A percentile compares a stretch with the other conserved stretches of the same genome.
These are phyloP conservation scores for Brachypodius melanocephalos DNA, from an alignment of 2,113 vertebrate genomes.

Conservation along the genomic window DNA sequence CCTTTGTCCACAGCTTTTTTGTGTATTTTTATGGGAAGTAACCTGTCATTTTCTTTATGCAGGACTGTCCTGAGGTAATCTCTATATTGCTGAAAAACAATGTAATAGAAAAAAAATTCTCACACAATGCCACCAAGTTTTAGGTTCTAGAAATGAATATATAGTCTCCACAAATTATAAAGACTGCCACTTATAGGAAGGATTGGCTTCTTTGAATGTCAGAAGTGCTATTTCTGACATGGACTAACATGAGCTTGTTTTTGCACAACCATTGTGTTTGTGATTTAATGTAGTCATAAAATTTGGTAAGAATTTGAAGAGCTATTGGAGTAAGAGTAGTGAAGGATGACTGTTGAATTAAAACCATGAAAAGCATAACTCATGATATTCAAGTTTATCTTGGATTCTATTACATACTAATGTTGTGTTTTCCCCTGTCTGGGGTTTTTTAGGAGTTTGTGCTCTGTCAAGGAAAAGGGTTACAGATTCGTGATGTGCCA, in stretches of 20 bases:
- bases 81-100: background rate
- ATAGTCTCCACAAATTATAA: background rate
- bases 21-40: background rate
- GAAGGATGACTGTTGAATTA: background rate
- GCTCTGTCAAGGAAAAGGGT: background rate
- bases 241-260: background rate
- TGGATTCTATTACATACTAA: background rate
- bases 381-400: background rate
- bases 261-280: background rate
- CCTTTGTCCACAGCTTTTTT: background rate
- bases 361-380: background rate
- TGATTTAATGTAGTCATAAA: background rate
- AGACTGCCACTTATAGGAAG: background rate
- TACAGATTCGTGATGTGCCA: background rate
- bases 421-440: background rate
- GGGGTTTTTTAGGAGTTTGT: background rate
- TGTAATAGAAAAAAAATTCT: background rate
- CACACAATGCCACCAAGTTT: background rate
- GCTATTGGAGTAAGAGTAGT: background rate
- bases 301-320: background rate
- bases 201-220: background rate
- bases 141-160: background rate
- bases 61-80: background rate
- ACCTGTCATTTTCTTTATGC: background rate
- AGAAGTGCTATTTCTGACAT: background rate